phyloP scores from a whole-genome alignment of 1,140 invertebrate genomes.

The Penaeus chinensis region DNA sequence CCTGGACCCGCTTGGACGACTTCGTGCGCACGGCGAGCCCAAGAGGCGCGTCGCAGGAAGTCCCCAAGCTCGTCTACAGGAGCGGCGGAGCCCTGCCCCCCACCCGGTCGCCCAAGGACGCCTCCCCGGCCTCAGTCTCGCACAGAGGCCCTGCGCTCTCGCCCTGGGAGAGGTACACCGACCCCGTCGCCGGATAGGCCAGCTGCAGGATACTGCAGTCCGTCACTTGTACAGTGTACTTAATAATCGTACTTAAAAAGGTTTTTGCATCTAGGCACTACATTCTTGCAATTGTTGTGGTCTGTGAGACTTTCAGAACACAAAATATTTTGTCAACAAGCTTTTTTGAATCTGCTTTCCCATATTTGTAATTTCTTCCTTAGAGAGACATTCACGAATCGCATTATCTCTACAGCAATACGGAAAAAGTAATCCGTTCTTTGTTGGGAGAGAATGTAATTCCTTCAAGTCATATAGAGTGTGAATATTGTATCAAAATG shows the following conservation, averaged over 20 bases:
- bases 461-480: too few relatives aligned
- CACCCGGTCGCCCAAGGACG: neutral
- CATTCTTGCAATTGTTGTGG: too few relatives aligned
- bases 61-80: neutral
- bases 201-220: neutral
- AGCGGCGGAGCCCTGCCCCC: neutral
- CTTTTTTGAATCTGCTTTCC: too few relatives aligned
- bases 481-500: too few relatives aligned
- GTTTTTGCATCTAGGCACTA: neutral
- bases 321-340: too few relatives aligned
- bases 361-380: too few relatives aligned
- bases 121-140: neutral
- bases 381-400: too few relatives aligned
- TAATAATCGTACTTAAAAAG: neutral
- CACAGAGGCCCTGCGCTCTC: neutral
- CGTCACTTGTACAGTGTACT: neutral
- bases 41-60: neutral
- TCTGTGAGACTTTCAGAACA: too few relatives aligned
- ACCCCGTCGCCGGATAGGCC: conserved; percentile 20
- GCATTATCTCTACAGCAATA: too few relatives aligned
- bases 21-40: conserved; percentile 46
- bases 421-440: too few relatives aligned
- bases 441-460: too few relatives aligned
- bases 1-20: conserved; percentile 46
- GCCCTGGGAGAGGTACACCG: conserved; percentile 35